Conservation (phyloP, 1,140 invertebrate species). For the Mizuhopecten yessoensis region DNA sequence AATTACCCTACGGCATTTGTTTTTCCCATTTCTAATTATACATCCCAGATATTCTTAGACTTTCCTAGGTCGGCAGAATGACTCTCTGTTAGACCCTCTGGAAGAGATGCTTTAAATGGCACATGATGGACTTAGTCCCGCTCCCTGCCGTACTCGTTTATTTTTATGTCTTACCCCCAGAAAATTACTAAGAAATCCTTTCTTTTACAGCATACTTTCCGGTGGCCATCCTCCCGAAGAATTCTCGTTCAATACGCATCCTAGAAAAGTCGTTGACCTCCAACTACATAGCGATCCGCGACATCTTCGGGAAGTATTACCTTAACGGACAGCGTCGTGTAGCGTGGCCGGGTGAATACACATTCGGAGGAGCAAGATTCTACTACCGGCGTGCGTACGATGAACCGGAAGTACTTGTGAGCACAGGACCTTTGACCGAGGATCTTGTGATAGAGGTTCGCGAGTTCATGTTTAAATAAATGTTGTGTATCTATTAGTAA, state of each 20-base stretch:
- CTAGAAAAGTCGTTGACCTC: constrained; percentile 71
- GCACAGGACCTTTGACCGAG: constrained; percentile 85
- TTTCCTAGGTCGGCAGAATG: too few species aligned
- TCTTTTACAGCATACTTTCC: constrained; percentile 73
- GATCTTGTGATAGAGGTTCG: constrained; percentile 86
- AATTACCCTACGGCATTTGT: too few species aligned
- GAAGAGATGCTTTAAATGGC: too few species aligned
- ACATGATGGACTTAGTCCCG: too few species aligned
- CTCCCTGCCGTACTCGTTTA: too few species aligned
- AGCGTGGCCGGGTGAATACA: constrained; percentile 77
- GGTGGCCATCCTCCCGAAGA: constrained; percentile 74
- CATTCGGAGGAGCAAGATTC: constrained; percentile 81
- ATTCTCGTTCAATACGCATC: constrained; percentile 69
- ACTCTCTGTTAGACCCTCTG: too few species aligned
- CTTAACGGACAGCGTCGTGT: constrained; percentile 78
- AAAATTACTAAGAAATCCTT: too few species aligned
- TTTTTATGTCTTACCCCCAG: too few species aligned
- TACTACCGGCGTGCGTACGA: constrained; percentile 83
- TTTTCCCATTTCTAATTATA: too few species aligned
- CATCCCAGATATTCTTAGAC: too few species aligned
- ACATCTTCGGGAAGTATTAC: constrained; percentile 77
- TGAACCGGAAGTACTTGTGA: constrained; percentile 84
- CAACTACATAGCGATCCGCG: constrained; percentile 75
- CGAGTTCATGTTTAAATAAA: too few species aligned
- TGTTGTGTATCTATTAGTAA: too few species aligned